A percentile compares a stretch with the other conserved stretches of the same genome.
These are phyloP conservation scores for Pyxicephalus adspersus DNA, from an alignment of 2,113 vertebrate species.

Conservation along the genomic window DNA sequence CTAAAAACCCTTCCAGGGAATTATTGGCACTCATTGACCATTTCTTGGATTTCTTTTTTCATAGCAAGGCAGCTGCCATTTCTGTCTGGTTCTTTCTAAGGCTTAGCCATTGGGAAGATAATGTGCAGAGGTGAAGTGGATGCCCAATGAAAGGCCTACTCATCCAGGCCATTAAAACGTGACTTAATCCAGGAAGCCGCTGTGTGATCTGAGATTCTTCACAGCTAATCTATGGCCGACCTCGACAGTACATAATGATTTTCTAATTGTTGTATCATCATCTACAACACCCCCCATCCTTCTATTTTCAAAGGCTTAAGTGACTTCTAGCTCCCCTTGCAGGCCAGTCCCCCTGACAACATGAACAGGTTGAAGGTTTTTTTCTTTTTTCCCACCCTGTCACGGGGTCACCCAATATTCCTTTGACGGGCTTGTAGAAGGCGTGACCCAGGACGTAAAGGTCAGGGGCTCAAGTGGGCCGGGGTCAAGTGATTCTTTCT, in stretches of 20 bases:
- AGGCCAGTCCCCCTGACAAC: conserved; percentile 5
- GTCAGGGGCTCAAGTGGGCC: background rate
- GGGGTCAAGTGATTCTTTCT: conserved; percentile 61
- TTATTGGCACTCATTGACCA: too few species aligned
- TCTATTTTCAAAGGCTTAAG: conserved; percentile 42
- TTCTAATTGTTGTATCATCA: conserved; percentile 57
- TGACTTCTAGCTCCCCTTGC: conserved; percentile 6
- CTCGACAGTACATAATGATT: conserved; percentile 45
- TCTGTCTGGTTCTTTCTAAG: background rate
- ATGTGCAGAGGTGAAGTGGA: background rate
- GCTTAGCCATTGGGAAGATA: background rate
- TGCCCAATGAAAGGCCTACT: fast-evolving
- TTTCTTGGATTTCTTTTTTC: too few species aligned
- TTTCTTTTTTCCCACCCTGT: conserved; percentile 16
- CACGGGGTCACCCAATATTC: conserved; percentile 27
- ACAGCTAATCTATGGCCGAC: conserved; percentile 61
- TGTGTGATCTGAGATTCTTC: conserved; percentile 48
- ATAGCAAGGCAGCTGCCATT: background rate
- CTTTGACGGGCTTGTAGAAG: conserved; percentile 22
- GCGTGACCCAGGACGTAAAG: conserved; percentile 51
- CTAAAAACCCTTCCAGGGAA: too few species aligned
- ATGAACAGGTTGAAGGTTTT: background rate
- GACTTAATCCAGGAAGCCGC: conserved; percentile 60
- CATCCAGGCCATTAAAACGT: conserved; percentile 57
- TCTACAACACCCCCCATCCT: background rate